Base-by-base conservation (phyloP, 2,888 invertebrate species). In the Diogma glabrata region DNA sequence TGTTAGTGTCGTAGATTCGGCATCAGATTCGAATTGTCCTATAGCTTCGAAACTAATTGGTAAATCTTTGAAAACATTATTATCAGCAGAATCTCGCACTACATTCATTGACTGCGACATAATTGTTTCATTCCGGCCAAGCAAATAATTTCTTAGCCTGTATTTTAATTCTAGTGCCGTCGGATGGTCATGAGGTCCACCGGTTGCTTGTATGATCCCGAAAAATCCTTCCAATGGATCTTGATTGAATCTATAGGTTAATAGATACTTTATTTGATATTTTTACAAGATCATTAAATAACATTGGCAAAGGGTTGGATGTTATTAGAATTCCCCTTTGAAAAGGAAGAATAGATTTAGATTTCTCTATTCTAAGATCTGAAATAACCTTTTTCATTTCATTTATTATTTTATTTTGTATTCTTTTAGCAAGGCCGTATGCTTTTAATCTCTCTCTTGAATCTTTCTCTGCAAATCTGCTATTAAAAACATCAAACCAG, bases 401-500 rank as follows among this genome's bases (percentile, higher is more conserved):
- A 23, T 56, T 50, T 20, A 61, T 10, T 40, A 59, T 57, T 16
- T 49, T 6, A 23, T 56, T 49, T 55, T 60, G 59, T 2, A 38
- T 23, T 33, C 47, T 47, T 24, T 54, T 19, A 17, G 52, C 47
- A 22, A 60, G 47, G 5, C 59, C 57, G 55, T 50, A 60, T 14
- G 57, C 58, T 40, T 51, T 57, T 45, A 49, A 52, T 49, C 56
- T 51, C 5, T 49, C 50, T 50, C 57, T 45, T 4, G 53, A 53
- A 52, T 60, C 59, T 30, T 45, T 49, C 23, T 45, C 17, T 19
- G 57, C 49, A 6, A 57, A 30, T 19, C 47, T 52, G 2, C 53
- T 47, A 51, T 59, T 60, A 16, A 60, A 58, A 7, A 58, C 30
- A 50, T 59, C 60, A 50, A 59, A 59, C 59, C 57, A 60, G 12